These are phyloP conservation scores for Parnassius glacialis DNA, from an alignment of 2,888 invertebrate genomes.

Conservation along the genomic window DNA sequence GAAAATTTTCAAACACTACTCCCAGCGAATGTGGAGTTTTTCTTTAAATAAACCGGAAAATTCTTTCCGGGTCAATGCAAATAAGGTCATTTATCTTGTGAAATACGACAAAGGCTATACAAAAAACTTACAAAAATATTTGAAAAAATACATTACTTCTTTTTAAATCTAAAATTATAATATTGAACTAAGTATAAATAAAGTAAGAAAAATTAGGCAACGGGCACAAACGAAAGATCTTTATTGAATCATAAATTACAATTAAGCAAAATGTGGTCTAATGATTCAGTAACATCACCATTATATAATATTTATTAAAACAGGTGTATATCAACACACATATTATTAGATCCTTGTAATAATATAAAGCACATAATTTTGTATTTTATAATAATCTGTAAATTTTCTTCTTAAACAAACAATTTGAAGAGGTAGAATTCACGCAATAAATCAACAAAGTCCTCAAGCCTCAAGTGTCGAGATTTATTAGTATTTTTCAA, in stretches of 20 bases:
- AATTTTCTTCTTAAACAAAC: too few species aligned
- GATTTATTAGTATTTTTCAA: conserved; percentile 37
- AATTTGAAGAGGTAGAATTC: too few species aligned
- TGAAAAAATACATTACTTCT: background rate
- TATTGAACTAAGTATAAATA: background rate
- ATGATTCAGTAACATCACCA: conserved; percentile 7
- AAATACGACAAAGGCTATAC: conserved; percentile 35
- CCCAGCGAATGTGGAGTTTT: conserved; percentile 60
- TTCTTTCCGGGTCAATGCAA: conserved; percentile 72
- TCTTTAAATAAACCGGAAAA: conserved; percentile 67
- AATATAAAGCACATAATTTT: too few species aligned
- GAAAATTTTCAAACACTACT: conserved; percentile 80
- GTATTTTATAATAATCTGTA: too few species aligned
- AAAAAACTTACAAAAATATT: conserved; percentile 29
- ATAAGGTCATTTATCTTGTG: conserved; percentile 62
- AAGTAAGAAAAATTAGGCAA: background rate
- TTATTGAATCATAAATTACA: conserved; percentile 20
- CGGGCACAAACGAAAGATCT: conserved; percentile 10
- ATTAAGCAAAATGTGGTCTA: conserved; percentile 18
- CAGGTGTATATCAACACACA: background rate
- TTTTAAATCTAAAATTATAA: too few species aligned
- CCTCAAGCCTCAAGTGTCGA: conserved; percentile 16
- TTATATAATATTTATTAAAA: conserved; percentile 17
- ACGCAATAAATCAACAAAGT: conserved; percentile 15
- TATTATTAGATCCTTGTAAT: too few species aligned